Conservation (phyloP, 2,113 vertebrate genomes). For the Fukomys damarensis region DNA sequence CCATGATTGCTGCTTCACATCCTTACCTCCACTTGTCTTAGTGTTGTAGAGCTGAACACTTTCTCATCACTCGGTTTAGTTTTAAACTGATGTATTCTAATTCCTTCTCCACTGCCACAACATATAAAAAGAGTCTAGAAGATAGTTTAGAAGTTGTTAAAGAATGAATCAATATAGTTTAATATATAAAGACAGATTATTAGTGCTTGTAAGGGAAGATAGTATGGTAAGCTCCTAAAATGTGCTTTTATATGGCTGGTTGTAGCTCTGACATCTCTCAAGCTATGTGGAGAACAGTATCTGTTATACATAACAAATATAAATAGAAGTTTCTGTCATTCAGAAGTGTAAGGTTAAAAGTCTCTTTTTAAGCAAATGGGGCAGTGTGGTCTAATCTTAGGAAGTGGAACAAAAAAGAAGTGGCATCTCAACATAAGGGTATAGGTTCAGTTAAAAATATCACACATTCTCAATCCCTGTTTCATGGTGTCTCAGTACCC, state of each 20-base stretch:
- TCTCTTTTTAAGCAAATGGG: constrained; percentile 11
- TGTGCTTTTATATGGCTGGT: not conserved
- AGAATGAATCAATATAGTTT: constrained; percentile 3
- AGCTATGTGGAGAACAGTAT: not conserved
- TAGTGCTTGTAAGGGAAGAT: not conserved
- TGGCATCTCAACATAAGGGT: not conserved
- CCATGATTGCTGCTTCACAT: not conserved
- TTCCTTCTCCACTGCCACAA: constrained; percentile 62
- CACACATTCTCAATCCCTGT: not conserved
- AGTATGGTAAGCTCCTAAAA: not conserved
- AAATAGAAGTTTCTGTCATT: not conserved
- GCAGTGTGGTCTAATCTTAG: constrained; percentile 21
- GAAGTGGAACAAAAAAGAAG: not conserved
- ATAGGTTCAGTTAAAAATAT: constrained; percentile 39
- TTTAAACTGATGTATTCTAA: constrained; percentile 58
- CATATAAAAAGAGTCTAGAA: constrained; percentile 78
- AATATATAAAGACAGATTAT: not conserved
- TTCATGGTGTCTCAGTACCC: not conserved
- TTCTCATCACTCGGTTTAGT: constrained; percentile 56
- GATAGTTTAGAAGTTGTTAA: constrained; percentile 47
- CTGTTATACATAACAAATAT: not conserved
- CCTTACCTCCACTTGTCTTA: constrained; percentile 68
- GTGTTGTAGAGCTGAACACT: constrained; percentile 49
- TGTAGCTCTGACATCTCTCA: not conserved
- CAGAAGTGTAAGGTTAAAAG: constrained; percentile 39